phyloP scores from a whole-genome alignment of 2,888 invertebrate species.

The Latheticus oryzae region DNA sequence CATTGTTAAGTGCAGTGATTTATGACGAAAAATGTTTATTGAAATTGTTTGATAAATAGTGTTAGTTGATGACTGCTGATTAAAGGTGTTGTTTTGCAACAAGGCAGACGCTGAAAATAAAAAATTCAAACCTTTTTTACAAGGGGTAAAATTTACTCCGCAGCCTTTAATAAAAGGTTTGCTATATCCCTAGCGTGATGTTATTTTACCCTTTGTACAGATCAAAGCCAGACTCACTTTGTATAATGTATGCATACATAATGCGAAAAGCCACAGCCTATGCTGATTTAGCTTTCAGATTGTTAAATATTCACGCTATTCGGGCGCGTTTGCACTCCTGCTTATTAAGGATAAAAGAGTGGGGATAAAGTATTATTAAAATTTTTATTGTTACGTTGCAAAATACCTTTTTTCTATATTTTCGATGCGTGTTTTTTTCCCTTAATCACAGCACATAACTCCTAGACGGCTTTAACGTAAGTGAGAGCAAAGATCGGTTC shows the following conservation, averaged over 20 bases:
- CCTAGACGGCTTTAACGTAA: slow-evolving; percentile 21
- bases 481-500: slow-evolving; percentile 47
- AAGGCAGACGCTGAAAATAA: too few relatives aligned
- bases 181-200: slow-evolving; percentile 44
- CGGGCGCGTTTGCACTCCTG: slow-evolving; percentile 45
- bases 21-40: slow-evolving; percentile 20
- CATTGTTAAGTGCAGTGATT: slow-evolving; percentile 24
- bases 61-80: slow-evolving; percentile 14
- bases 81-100: slow-evolving; percentile 17
- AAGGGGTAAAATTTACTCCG: slow-evolving; percentile 8
- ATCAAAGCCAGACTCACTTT: slow-evolving; percentile 62
- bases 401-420: not conserved
- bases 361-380: not conserved
- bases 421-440: slow-evolving; percentile 3
- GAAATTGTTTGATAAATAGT: not conserved
- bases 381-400: slow-evolving; percentile 1
- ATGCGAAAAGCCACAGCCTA: slow-evolving; percentile 52
- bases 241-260: slow-evolving; percentile 57
- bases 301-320: slow-evolving; percentile 55
- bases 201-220: slow-evolving; percentile 60
- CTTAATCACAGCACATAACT: slow-evolving; percentile 1
- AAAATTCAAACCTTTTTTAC: slow-evolving; percentile 5
- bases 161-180: slow-evolving; percentile 39
- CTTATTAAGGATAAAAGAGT: slow-evolving; percentile 12
- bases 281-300: slow-evolving; percentile 53